Evolutionary conservation across 2,797 vertebrate species (phyloP), one percentile per base, ranked within the genome.

Genomic region (Etheostoma nigrum): DNA sequence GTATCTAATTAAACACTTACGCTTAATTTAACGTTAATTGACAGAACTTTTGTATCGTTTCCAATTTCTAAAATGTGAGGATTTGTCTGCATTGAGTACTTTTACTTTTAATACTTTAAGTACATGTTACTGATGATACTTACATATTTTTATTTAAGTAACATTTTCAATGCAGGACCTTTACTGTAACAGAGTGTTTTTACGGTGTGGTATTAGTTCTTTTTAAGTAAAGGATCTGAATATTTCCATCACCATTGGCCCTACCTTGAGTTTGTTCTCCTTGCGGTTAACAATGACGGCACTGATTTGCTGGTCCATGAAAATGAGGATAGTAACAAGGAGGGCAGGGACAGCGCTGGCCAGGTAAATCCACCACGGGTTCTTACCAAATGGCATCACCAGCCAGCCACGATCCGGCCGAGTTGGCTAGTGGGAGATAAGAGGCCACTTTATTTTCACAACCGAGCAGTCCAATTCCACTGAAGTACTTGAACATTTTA

Each of bases 241-340:
- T 40, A 40, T 10, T 40, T 40, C 36, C 10, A 11, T 11, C 36
- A 40, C 36, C 13, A 44, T 44, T 13, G 4, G 19, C 23, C 54
- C 5, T 25, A 93, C 98, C 96, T 95, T 96, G 23, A 99, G 95
- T 81, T 98, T 98, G 92, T 99, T 96, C 89, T 99, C 98, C 83
- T 99, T 99, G 77, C 97, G 94, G 93, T 99, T 99, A 73, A 99
- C 97, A 4, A 99, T 99, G 90, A 99, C 97, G 0, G 97, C 98
- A 0, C 96, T 99, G 92, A 99, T 99, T 92, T 99, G 98, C 93
- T 99, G 97, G 92, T 99, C 98, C 98, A 99, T 99, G 95, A 99
- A 99, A 94, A 99, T 97, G 89, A 99, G 95, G 90, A 99, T 99
- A 76, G 98, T 99, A 87, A 99, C 97, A 0, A 99, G 94, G 33